Percentiles rank a stretch among this genome's conserved stretches.
Evolutionary conservation across 2,888 invertebrate genomes (phyloP).

Genomic region (Latrodectus elegans): DNA sequence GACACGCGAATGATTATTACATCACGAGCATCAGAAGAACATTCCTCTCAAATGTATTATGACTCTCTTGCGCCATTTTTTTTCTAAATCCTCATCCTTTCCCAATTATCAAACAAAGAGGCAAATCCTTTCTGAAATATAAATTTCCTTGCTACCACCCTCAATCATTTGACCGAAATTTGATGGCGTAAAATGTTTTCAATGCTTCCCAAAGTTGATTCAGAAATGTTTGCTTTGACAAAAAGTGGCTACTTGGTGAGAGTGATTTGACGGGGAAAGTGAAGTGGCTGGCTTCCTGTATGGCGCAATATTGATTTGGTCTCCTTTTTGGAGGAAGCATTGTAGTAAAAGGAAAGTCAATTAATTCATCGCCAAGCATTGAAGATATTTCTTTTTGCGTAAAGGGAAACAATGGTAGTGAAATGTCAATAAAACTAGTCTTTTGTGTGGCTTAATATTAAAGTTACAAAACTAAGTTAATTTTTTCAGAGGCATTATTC

Average conservation of each 20-base stretch:
- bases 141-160: background rate
- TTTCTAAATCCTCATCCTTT: background rate
- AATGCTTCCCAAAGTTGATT: background rate
- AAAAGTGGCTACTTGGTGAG: background rate
- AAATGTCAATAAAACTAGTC: too few relatives aligned
- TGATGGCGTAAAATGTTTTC: background rate
- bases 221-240: background rate
- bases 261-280: constrained; percentile 6
- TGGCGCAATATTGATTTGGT: constrained; percentile 53
- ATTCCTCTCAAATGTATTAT: background rate
- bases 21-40: background rate
- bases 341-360: background rate
- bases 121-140: background rate
- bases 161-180: too few relatives aligned
- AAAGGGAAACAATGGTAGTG: too few relatives aligned
- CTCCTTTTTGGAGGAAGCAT: constrained; percentile 16
- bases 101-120: background rate
- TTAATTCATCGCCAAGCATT: background rate
- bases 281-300: constrained; percentile 13
- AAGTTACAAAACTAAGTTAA: too few relatives aligned
- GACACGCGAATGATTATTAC: background rate
- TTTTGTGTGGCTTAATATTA: too few relatives aligned
- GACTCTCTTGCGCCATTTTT: background rate
- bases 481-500: too few relatives aligned
- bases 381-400: too few relatives aligned